Evolutionary conservation across 2,888 invertebrate species (phyloP).

Genomic region (Nomada ruficornis): DNA sequence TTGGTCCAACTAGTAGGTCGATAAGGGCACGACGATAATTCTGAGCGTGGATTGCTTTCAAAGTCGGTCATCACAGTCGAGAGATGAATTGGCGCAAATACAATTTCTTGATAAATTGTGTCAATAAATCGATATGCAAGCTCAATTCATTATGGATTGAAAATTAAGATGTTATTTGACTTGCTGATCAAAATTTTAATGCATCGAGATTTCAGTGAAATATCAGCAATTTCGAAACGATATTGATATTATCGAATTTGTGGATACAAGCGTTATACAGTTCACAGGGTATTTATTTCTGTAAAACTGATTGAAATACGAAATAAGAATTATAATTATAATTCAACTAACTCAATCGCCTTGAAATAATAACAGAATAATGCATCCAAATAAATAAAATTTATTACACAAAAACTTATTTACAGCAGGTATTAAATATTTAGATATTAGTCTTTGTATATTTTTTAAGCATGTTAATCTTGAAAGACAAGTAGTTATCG

Average conservation of each 20-base stretch:
- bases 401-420: no score
- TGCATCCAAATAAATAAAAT: no score
- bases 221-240: not conserved
- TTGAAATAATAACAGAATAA: no score
- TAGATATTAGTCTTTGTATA: no score
- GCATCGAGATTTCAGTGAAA: not conserved
- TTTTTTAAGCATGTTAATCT: no score
- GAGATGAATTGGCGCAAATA: slow-evolving; percentile 57
- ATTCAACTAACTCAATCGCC: no score
- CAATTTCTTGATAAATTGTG: slow-evolving; percentile 54
- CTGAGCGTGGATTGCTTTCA: slow-evolving; percentile 58
- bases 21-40: slow-evolving; percentile 65
- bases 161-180: slow-evolving; percentile 11
- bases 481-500: no score
- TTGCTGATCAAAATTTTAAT: not conserved
- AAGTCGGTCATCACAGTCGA: slow-evolving; percentile 54
- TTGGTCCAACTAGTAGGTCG: slow-evolving; percentile 58
- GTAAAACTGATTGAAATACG: no score
- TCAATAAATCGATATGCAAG: slow-evolving; percentile 44
- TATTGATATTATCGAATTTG: not conserved
- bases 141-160: slow-evolving; percentile 6
- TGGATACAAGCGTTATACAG: no score
- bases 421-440: no score
- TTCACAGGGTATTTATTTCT: no score
- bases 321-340: no score